phyloP scores from a whole-genome alignment of 2,113 vertebrate genomes.

The Tragelaphus buxtoni region DNA sequence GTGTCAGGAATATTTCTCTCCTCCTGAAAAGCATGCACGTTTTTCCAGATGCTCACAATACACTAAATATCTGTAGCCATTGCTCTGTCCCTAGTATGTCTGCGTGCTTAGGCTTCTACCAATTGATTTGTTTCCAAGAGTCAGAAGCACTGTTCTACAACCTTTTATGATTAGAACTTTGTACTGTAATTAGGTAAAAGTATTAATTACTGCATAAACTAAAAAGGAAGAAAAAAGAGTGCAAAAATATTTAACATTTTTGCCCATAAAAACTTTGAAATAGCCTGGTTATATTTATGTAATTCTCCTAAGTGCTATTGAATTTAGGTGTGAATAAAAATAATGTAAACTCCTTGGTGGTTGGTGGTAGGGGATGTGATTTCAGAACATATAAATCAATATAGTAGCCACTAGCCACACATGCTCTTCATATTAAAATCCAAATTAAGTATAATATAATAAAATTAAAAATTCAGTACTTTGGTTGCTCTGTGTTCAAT shows the following conservation, averaged over 20 bases:
- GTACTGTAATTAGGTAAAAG: neutral
- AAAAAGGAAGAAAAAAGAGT: neutral
- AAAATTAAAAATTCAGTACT: neutral
- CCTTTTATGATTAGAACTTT: neutral
- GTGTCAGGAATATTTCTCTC: neutral
- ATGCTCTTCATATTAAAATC: neutral
- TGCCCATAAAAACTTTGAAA: neutral
- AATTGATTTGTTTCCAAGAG: neutral
- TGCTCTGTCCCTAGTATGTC: neutral
- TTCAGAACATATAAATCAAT: neutral
- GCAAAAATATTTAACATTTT: neutral
- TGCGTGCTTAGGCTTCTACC: neutral
- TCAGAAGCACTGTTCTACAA: neutral
- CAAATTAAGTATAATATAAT: neutral
- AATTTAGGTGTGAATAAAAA: neutral
- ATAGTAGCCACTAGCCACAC: neutral
- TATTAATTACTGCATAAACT: neutral
- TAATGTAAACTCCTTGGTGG: neutral
- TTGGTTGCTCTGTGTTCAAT: neutral
- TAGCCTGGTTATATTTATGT: neutral
- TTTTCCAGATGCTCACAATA: neutral
- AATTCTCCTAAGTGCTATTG: neutral
- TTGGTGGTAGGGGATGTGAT: neutral
- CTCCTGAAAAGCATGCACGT: fast-evolving
- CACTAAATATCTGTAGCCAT: too few relatives aligned